Conservation (phyloP, 37 sponge, comb jelly and placozoan genomes). For the Geodia barretti region DNA sequence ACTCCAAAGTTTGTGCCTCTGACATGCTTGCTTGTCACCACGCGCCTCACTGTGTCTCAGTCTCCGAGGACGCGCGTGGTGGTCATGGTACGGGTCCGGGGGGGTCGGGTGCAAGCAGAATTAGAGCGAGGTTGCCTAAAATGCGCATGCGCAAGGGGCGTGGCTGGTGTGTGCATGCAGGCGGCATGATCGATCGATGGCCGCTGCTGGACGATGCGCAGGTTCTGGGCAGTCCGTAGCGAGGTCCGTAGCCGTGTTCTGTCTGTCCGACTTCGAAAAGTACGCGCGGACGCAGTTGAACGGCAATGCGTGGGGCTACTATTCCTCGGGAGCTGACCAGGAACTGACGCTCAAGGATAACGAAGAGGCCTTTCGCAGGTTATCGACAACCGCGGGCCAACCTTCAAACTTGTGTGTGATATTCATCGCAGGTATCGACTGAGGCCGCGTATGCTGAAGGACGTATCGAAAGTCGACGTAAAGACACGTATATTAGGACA, state of each 20-base stretch:
- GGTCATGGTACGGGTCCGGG: not conserved
- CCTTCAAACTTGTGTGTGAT: not conserved
- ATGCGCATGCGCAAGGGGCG: no score
- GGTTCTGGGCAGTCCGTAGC: no score
- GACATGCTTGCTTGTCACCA: no score
- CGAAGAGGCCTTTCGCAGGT: constrained; percentile 81
- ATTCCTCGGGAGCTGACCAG: constrained; percentile 78
- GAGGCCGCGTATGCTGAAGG: constrained; percentile 53
- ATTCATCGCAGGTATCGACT: constrained; percentile 32
- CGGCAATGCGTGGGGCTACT: constrained; percentile 82
- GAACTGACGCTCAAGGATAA: constrained; percentile 86
- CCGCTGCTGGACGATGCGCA: no score
- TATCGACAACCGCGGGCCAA: not conserved
- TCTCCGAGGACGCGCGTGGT: not conserved
- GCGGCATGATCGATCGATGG: no score
- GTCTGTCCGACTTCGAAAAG: constrained; percentile 73
- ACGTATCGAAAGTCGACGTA: constrained; percentile 30
- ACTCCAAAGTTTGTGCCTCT: no score
- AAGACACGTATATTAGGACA: constrained; percentile 44
- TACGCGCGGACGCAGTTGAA: constrained; percentile 50
- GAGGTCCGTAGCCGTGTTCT: constrained; percentile 53
- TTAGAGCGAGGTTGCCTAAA: no score
- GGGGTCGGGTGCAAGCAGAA: no score
- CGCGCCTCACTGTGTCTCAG: no score
- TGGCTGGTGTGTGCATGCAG: no score